These are phyloP conservation scores for Cephalotes varians DNA, from an alignment of 2,888 invertebrate genomes.

Conservation along the genomic window DNA sequence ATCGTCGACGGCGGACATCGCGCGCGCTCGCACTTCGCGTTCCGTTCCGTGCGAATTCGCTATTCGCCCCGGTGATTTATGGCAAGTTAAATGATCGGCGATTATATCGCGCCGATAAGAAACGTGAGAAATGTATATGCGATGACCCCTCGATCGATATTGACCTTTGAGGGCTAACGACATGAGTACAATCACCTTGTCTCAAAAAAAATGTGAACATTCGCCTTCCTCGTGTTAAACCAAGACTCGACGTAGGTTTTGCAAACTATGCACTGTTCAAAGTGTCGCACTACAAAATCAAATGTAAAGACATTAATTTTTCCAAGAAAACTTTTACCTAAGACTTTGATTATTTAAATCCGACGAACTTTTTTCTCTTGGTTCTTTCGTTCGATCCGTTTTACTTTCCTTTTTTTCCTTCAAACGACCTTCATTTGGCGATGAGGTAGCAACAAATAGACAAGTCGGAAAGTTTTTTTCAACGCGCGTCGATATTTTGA, in stretches of 20 bases:
- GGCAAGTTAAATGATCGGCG: conserved; percentile 14
- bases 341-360: neutral
- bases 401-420: neutral
- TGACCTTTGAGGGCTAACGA: conserved; percentile 9
- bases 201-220: neutral
- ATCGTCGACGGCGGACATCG: conserved; percentile 13
- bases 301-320: neutral
- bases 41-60: conserved; percentile 12
- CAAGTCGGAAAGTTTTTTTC: neutral
- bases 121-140: neutral
- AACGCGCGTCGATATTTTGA: conserved; percentile 16
- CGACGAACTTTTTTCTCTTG: neutral
- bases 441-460: neutral
- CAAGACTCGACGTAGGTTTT: neutral
- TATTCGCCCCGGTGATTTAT: conserved; percentile 21
- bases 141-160: conserved; percentile 8
- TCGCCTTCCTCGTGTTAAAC: neutral
- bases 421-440: neutral
- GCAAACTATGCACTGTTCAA: neutral
- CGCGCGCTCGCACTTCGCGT: conserved; percentile 20
- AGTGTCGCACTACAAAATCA: neutral
- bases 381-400: neutral
- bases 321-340: neutral
- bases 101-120: conserved; percentile 25
- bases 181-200: neutral